A percentile compares a stretch with the other conserved stretches of the same genome.
phyloP scores from a whole-genome alignment of 1,140 invertebrate species.

The Cotesia glomerata region DNA sequence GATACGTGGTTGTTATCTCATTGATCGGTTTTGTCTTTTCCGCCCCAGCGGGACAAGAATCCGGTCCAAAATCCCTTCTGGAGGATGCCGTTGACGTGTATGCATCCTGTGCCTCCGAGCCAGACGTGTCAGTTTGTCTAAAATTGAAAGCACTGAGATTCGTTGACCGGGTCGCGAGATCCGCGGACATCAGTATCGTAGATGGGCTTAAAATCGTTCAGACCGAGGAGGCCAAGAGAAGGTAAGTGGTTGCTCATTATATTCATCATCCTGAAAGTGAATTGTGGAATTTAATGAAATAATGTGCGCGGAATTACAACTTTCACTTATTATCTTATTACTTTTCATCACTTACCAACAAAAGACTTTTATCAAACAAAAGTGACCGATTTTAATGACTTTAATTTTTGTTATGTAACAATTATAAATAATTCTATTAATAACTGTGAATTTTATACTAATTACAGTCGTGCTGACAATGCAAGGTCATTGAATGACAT shows the following conservation, averaged over 20 bases:
- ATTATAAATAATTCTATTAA: background rate
- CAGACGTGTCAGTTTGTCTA: constrained; percentile 74
- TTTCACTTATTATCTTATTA: background rate
- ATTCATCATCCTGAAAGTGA: background rate
- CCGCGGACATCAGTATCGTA: constrained; percentile 64
- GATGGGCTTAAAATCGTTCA: constrained; percentile 76
- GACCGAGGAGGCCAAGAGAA: constrained; percentile 63
- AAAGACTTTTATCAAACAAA: no score
- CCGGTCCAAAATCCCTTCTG: constrained; percentile 46
- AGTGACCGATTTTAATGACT: no score
- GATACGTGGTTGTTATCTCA: constrained; percentile 65
- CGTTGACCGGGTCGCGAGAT: constrained; percentile 55
- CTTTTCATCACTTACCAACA: no score
- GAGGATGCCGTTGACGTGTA: constrained; percentile 67
- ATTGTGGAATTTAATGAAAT: background rate
- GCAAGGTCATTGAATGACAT: constrained; percentile 64
- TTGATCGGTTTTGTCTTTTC: constrained; percentile 58
- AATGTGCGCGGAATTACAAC: background rate
- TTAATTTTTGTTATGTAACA: background rate
- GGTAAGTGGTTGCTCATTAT: constrained; percentile 44
- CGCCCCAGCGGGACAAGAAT: constrained; percentile 62
- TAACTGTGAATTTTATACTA: constrained; percentile 15
- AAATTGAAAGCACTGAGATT: constrained; percentile 65
- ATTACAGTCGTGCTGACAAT: constrained; percentile 59
- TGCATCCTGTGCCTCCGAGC: constrained; percentile 66